Evolutionary conservation across 2,888 invertebrate species (phyloP).

Genomic region (Syrphus vitripennis): DNA sequence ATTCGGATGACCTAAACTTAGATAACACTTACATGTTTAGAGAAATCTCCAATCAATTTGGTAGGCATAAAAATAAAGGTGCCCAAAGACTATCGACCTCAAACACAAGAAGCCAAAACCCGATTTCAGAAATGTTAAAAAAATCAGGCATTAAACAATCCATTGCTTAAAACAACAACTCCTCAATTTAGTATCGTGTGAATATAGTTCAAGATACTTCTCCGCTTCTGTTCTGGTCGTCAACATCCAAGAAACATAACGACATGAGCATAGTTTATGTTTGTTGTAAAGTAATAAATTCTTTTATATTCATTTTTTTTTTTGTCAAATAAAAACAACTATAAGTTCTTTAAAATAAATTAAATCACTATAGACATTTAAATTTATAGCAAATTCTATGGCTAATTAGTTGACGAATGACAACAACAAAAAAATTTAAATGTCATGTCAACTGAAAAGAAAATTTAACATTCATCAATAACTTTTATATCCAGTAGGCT

Average conservation of each 20-base stretch:
- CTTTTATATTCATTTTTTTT: not conserved
- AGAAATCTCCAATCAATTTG: too few species aligned
- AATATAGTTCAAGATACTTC: not conserved
- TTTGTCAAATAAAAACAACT: not conserved
- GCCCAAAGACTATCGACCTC: too few species aligned
- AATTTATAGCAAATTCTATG: constrained; percentile 1
- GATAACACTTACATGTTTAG: too few species aligned
- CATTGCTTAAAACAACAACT: not conserved
- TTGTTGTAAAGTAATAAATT: not conserved
- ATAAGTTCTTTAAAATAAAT: not conserved
- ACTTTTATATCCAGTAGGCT: not conserved
- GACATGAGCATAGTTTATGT: not conserved
- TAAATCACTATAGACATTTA: not conserved
- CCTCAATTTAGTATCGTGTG: not conserved
- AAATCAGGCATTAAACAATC: not conserved
- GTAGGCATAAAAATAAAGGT: too few species aligned
- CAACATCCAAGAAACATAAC: not conserved
- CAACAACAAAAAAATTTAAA: not conserved
- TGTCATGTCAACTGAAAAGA: not conserved
- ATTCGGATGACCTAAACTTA: too few species aligned
- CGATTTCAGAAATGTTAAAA: too few species aligned
- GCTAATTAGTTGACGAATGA: not conserved
- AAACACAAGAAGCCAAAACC: too few species aligned
- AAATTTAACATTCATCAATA: constrained; percentile 13
- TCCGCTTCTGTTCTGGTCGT: not conserved